Base-by-base conservation (phyloP, 2,113 vertebrate genomes). In the Poicephalus meyeri region DNA sequence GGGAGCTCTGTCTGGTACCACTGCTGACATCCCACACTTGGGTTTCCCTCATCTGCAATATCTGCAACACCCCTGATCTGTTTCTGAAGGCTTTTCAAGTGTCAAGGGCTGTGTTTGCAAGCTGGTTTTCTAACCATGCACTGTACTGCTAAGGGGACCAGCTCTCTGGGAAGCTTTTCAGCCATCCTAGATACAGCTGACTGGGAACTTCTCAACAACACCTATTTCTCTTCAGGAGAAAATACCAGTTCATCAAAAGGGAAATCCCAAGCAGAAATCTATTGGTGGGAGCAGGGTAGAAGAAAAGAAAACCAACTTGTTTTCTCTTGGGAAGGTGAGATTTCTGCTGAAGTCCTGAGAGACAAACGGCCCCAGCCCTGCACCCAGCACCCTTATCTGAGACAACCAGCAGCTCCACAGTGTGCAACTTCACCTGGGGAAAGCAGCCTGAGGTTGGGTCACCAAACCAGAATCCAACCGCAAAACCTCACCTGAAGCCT, bases 21-120 rank as follows among this genome's bases (percentile, higher is more conserved):
- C n/a, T 0, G 1, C 42, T 21, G 37, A 16, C 28, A 44, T 61
- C 31, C n/a, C 2, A 4, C 11, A 17, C 31, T 35, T 55, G 41
- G 26, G 13, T 37, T 63, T 65, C 26, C 35, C 47, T 47, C 7
- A 0, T 39, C 26, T 2, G 3, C 9, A 4, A 0, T 11, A 28
- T 12, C 31, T 17, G 29, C 33, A 64, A 3, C 52, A 25, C 11
- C 23, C 42, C 16, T 8, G 35, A n/a, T 14, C 7, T 42, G 4
- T 46, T n/a, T 41, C 60, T 13, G 16, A 84, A 70, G 39, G 21
- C n/a, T 37, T 47, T 20, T 55, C 26, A 39, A 26, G 13, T 55
- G 35, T 64, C 1, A 0, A 46, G 33, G 13, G 31, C 21, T 2
- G 1, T 8, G 14, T 29, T 20, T 33, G 14, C 2, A 1, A 35